A percentile compares a stretch with the other conserved stretches of the same genome.
Evolutionary conservation across 2,113 vertebrate species (phyloP).

Genomic region (Bagarius yarrelli): DNA sequence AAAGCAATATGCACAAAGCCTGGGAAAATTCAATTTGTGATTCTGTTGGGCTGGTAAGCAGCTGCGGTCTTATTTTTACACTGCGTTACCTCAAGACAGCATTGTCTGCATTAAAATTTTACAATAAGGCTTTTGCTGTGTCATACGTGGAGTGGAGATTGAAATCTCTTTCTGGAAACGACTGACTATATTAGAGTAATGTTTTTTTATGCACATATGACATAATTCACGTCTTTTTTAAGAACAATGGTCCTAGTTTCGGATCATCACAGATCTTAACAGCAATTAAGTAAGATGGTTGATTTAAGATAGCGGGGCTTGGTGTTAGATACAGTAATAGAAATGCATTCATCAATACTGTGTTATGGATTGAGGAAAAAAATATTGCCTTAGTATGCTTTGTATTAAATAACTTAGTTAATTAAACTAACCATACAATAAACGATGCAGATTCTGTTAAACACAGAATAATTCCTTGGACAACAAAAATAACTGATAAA

Average conservation of each 20-base stretch:
- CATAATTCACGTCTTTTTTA: constrained; percentile 4
- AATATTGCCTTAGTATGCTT: background rate
- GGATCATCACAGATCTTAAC: background rate
- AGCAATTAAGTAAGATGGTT: constrained; percentile 16
- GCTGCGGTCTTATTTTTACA: constrained; percentile 18
- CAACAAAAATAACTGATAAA: background rate
- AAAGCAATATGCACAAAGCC: constrained; percentile 62
- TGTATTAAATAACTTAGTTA: background rate
- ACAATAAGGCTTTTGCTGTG: constrained; percentile 25
- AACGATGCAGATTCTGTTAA: no score
- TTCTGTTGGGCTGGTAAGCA: constrained; percentile 36
- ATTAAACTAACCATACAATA: background rate
- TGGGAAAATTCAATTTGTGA: constrained; percentile 66
- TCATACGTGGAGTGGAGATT: constrained; percentile 22
- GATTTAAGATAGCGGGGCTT: background rate
- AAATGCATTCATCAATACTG: background rate
- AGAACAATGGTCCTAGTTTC: background rate
- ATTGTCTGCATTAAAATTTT: constrained; percentile 6
- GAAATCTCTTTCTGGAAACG: constrained; percentile 5
- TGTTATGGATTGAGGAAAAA: background rate
- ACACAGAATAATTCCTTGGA: background rate
- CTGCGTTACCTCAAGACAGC: background rate
- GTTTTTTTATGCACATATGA: constrained; percentile 25
- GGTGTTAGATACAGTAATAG: background rate
- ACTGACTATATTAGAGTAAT: constrained; percentile 21